A percentile compares a stretch with the other conserved stretches of the same genome.
phyloP scores from a whole-genome alignment of 2,888 invertebrate species.

The Agrenia bidenticulata region DNA sequence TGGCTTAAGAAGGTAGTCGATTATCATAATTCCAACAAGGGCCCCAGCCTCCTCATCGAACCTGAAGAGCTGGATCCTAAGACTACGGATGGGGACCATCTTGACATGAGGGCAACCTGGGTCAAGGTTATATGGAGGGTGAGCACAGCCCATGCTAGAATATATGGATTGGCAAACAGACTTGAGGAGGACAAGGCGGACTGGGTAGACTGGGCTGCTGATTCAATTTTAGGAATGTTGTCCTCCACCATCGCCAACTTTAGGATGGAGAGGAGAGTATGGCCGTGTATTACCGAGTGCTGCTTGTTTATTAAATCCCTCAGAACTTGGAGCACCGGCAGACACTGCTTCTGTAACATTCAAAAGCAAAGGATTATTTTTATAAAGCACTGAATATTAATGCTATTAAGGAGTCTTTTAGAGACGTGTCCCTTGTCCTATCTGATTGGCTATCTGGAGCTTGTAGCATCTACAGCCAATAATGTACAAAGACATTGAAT shows the following conservation, averaged over 20 bases:
- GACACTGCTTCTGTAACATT: constrained; percentile 74
- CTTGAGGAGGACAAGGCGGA: constrained; percentile 41
- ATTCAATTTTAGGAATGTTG: constrained; percentile 72
- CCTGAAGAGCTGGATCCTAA: neutral
- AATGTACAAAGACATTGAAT: too few relatives aligned
- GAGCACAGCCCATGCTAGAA: constrained; percentile 31
- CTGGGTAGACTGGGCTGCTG: constrained; percentile 53
- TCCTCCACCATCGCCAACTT: constrained; percentile 85
- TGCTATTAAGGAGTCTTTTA: too few relatives aligned
- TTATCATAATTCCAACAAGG: constrained; percentile 17
- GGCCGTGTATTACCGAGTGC: constrained; percentile 80
- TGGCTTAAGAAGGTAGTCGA: constrained; percentile 15
- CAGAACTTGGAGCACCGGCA: constrained; percentile 74
- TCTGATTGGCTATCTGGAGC: too few relatives aligned
- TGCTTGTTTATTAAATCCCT: constrained; percentile 82
- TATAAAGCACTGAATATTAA: neutral
- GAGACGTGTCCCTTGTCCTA: too few relatives aligned
- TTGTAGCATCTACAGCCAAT: too few relatives aligned
- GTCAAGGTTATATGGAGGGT: constrained; percentile 27
- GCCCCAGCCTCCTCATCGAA: neutral
- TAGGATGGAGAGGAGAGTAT: constrained; percentile 83
- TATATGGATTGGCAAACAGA: constrained; percentile 36
- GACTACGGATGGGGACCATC: neutral
- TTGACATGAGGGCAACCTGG: constrained; percentile 27
- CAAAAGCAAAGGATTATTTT: too few relatives aligned